Evolutionary conservation across 92 coral and sea anemone species (phyloP).

Genomic region (Phenganax marumi): DNA sequence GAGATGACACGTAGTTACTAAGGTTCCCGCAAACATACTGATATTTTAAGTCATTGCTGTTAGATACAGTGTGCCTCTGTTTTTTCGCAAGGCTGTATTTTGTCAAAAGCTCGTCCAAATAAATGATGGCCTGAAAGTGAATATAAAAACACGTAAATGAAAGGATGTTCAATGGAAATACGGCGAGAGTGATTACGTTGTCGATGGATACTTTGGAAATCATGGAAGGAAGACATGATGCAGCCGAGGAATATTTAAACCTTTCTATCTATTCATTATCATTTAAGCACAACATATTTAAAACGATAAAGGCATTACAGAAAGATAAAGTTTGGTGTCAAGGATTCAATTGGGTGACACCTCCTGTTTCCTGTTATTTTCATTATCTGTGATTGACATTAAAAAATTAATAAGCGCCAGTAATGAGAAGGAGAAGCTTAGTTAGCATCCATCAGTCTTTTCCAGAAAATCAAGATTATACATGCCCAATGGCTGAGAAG

Average conservation of each 20-base stretch:
- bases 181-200: not conserved
- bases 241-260: too few relatives aligned
- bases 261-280: too few relatives aligned
- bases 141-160: not conserved
- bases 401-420: not conserved
- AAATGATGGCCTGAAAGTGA: conserved; percentile 14
- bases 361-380: not conserved
- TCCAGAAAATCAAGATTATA: too few relatives aligned
- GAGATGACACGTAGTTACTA: conserved; percentile 16
- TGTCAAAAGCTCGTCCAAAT: conserved; percentile 18
- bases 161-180: not conserved
- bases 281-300: not conserved
- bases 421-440: not conserved
- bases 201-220: not conserved
- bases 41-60: not conserved
- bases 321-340: not conserved
- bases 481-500: not conserved
- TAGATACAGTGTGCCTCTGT: not conserved
- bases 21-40: conserved; percentile 31
- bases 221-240: not conserved
- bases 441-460: not conserved
- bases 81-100: conserved; percentile 9
- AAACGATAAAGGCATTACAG: not conserved
- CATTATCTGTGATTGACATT: not conserved
- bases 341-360: not conserved